Base-by-base conservation (phyloP, 2,888 invertebrate genomes). In the Altica lythri region DNA sequence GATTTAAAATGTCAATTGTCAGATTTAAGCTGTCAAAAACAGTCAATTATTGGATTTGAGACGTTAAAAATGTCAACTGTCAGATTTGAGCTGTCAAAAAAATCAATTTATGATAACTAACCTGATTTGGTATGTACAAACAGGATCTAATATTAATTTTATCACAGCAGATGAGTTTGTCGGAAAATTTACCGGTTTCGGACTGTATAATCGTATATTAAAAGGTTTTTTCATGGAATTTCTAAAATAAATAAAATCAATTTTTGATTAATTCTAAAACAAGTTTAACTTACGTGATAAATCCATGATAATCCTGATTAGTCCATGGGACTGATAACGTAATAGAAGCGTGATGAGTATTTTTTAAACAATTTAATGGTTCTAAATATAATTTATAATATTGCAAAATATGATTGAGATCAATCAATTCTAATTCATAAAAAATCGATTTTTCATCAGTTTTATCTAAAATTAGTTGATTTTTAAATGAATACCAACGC, bases 81-180 rank as follows among this genome's bases (percentile, higher is more conserved):
- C 4, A 22, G 22, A 22, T 22, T 22, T 22, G 8, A 22, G 8
- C 12, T 8, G 18, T 17, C 16, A 6, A 3, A 19, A 19, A 18
- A 35, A 35, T 3, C 10, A 12, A 14, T 4, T 14, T 6, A 4
- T 12, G 16, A n/a, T 4, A 12, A 66, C 65, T 72, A 76, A 86
- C 86, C 83, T 84, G 30, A 89, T 78, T 46, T 77, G 79, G 68
- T 86, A 90, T n/a, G 81, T 81, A 69, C 90, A 91, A 30, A 80
- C 77, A 3, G 90, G 86, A 71, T 90, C 88, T 62, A 90, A 75
- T 44, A 83, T 79, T 12, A 91, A 66, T 43, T 81, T 81, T 2
- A 90, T 72, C 62, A 76, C 77, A 0, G 83, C 81, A 0, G 78
- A 74, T n/a, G n/a, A n/a, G 55, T 77, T 14, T 44, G 50, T 55